These are phyloP conservation scores for Harmothoe impar DNA, from an alignment of 2,888 invertebrate species.

Conservation along the genomic window DNA sequence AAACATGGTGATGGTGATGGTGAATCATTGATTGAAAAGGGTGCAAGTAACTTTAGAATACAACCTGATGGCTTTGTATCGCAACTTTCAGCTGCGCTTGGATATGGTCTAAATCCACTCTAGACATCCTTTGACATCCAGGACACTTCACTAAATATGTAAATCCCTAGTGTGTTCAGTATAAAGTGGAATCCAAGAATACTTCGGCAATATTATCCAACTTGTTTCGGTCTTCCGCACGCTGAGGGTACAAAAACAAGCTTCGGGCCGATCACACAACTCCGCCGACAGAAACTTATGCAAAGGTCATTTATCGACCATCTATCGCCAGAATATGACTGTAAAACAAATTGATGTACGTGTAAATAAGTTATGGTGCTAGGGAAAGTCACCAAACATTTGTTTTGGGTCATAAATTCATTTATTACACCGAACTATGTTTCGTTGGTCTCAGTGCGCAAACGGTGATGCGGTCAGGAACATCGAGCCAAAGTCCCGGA, in stretches of 20 bases:
- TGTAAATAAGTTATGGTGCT: not conserved
- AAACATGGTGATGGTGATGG: slow-evolving; percentile 48
- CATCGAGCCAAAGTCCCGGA: slow-evolving; percentile 59
- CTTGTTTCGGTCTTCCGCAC: slow-evolving; percentile 61
- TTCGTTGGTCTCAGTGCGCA: slow-evolving; percentile 19
- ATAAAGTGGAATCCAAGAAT: slow-evolving; percentile 58
- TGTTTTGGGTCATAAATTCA: slow-evolving; percentile 3
- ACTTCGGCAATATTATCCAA: slow-evolving; percentile 62
- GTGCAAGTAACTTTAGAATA: slow-evolving; percentile 67
- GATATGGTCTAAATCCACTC: slow-evolving; percentile 77
- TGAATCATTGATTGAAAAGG: slow-evolving; percentile 66
- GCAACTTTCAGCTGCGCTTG: slow-evolving; percentile 80
- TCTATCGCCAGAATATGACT: not conserved
- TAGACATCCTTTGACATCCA: slow-evolving; percentile 73
- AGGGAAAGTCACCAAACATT: not conserved
- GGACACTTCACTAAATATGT: slow-evolving; percentile 30
- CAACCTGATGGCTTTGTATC: slow-evolving; percentile 82
- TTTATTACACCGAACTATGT: slow-evolving; percentile 45
- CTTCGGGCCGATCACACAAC: slow-evolving; percentile 63
- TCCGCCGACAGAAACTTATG: slow-evolving; percentile 61
- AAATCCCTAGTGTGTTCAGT: slow-evolving; percentile 61
- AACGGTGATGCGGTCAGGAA: slow-evolving; percentile 42
- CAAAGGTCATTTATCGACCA: slow-evolving; percentile 5
- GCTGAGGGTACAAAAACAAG: slow-evolving; percentile 65
- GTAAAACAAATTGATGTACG: not conserved